Evolutionary conservation across 53 echinoderm and acorn worm species (phyloP), one percentile per base, ranked within the genome.

Genomic region (Mesocentrotus franciscanus): DNA sequence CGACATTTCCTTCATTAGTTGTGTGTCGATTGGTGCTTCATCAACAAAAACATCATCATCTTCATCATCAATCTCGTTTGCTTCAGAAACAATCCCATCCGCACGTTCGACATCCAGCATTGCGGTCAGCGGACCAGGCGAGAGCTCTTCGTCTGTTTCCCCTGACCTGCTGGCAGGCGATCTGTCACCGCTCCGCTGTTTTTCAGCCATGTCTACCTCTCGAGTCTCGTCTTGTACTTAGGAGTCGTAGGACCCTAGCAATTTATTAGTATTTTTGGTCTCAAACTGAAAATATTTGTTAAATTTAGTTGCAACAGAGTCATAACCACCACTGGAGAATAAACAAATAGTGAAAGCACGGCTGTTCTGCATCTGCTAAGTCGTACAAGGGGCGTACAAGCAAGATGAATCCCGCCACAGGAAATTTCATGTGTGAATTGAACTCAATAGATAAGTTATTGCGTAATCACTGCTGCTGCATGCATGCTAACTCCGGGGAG

Each of bases 31-130:
- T 42, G 49, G 42, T 0, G 42, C 84, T 84, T 84, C 84, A 18
- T 1, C 24, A 17, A 84, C 24, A 17, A 84, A 84, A 55, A 84
- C 84, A 84, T 84, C 84, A 55, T 84, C 84, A 42, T 84, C 84
- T 55, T 17, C 84, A 49, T 84, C 84, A 49, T 84, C 84, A 42
- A 76, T 33, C 33, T 13, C 32, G 32, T 22, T 24, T 18, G 55
- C 84, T 49, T 16, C 84, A 49, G 12, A 18, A 24, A 20, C 49
- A 20, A 18, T 29, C 9, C 12, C 42, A 2, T 42, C 84, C 6
- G 84, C 84, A 55, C 84, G 22, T 17, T 42, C 84, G 22, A 29
- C 55, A 84, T 84, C 49, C 18, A 84, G 55, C 49, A 84, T 42
- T 9, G 49, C 84, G 27, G 42, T 49, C 16, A 20, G 39, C 22